Conservation (phyloP, 2,888 invertebrate genomes). For the Ochropacha duplaris region DNA sequence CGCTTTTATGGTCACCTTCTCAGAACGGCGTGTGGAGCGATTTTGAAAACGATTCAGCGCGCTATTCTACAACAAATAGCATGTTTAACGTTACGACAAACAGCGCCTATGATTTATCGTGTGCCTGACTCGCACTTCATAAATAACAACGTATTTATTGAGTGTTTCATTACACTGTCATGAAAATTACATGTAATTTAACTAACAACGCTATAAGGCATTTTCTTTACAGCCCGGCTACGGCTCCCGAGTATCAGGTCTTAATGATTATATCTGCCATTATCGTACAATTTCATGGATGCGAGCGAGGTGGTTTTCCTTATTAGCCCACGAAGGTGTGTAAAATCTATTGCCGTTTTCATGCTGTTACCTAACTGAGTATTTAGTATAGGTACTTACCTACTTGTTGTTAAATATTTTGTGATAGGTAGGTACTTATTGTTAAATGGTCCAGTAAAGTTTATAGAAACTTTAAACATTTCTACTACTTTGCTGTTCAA, state of each 20-base stretch:
- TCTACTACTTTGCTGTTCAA: too few species aligned
- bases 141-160: slow-evolving; percentile 36
- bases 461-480: too few species aligned
- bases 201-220: slow-evolving; percentile 13
- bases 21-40: slow-evolving; percentile 32
- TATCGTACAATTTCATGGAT: slow-evolving; percentile 33
- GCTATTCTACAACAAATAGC: slow-evolving; percentile 33
- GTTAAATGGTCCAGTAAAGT: too few species aligned
- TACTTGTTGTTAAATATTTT: too few species aligned
- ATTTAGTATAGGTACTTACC: neutral
- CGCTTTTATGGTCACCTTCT: slow-evolving; percentile 46
- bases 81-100: slow-evolving; percentile 44
- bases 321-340: slow-evolving; percentile 22
- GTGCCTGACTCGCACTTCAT: slow-evolving; percentile 44
- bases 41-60: slow-evolving; percentile 25
- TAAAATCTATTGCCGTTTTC: slow-evolving; percentile 1
- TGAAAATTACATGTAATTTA: neutral
- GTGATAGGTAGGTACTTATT: too few species aligned
- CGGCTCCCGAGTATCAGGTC: slow-evolving; percentile 15
- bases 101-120: slow-evolving; percentile 50
- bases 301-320: slow-evolving; percentile 24
- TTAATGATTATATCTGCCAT: slow-evolving; percentile 28
- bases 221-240: slow-evolving; percentile 13
- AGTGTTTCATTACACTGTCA: neutral
- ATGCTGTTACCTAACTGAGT: too few species aligned